Evolutionary conservation across 1,140 invertebrate genomes (phyloP).

Genomic region (Drosophila asahinai): DNA sequence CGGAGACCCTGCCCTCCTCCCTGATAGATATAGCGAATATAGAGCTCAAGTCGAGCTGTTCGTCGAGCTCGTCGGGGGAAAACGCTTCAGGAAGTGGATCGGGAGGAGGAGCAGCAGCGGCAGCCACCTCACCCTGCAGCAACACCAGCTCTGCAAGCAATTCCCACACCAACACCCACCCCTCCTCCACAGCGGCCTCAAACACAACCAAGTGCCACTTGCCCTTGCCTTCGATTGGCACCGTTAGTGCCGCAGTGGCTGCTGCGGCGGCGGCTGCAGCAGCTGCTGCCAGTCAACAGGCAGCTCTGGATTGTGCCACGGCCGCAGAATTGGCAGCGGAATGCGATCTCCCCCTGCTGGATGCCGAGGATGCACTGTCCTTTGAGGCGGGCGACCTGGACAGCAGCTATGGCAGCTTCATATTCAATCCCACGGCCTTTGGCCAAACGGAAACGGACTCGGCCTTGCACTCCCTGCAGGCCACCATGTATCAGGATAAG

Average conservation of each 20-base stretch:
- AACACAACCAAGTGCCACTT: constrained; percentile 49
- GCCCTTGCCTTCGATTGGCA: constrained; percentile 72
- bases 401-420: constrained; percentile 76
- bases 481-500: constrained; percentile 83
- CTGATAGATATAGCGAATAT: constrained; percentile 77
- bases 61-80: constrained; percentile 85
- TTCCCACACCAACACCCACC: constrained; percentile 2
- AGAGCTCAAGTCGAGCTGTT: constrained; percentile 84
- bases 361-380: constrained; percentile 70
- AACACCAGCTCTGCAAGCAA: constrained; percentile 23
- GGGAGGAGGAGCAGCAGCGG: constrained; percentile 14
- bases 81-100: constrained; percentile 4
- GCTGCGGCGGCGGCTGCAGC: constrained; percentile 65
- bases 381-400: constrained; percentile 78
- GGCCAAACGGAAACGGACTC: constrained; percentile 56
- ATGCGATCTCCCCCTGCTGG: constrained; percentile 67
- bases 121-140: constrained; percentile 30
- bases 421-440: constrained; percentile 65
- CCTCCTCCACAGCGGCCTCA: constrained; percentile 31
- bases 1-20: constrained; percentile 52
- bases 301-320: constrained; percentile 68
- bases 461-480: constrained; percentile 67
- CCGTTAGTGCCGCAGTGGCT: constrained; percentile 71
- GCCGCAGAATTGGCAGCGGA: constrained; percentile 72
- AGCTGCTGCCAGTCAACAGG: constrained; percentile 68